Conservation (phyloP, 2,797 vertebrate species). For the Diglossa cyanea region DNA sequence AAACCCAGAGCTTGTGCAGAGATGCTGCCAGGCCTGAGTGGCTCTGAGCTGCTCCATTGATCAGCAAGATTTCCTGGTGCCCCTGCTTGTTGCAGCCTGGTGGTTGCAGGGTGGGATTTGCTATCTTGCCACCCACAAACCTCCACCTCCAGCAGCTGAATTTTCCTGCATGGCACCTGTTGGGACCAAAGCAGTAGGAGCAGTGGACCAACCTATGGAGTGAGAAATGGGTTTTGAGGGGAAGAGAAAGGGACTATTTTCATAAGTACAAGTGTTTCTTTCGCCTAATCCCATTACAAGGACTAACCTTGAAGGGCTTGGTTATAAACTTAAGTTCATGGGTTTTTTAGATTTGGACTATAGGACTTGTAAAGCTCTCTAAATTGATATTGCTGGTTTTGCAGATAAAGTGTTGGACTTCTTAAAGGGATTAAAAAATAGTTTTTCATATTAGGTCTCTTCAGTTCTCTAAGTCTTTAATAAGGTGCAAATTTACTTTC, state of each 20-base stretch:
- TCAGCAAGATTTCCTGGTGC: not conserved
- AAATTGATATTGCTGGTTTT: not conserved
- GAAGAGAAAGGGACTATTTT: not conserved
- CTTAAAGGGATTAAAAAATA: constrained; percentile 11
- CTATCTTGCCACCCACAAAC: fast-evolving
- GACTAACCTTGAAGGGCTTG: not conserved
- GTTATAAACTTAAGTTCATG: not conserved
- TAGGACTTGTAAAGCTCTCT: not conserved
- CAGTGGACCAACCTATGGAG: not conserved
- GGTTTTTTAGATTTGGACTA: not conserved
- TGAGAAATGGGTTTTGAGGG: not conserved
- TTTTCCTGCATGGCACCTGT: not conserved
- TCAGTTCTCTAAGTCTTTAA: constrained; percentile 9
- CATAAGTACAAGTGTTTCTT: not conserved
- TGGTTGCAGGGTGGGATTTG: not conserved
- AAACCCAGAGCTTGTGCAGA: fast-evolving
- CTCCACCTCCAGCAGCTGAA: not conserved
- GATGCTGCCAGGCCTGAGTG: fast-evolving
- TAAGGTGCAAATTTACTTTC: not conserved
- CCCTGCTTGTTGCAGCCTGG: not conserved
- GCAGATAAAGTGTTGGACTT: not conserved
- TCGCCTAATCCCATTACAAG: not conserved
- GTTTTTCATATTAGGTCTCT: not conserved
- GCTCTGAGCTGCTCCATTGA: fast-evolving
- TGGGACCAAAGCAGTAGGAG: not conserved